Evolutionary conservation across 2,797 vertebrate species (phyloP), one percentile per base, ranked within the genome.

Genomic region (Poecilia picta): DNA sequence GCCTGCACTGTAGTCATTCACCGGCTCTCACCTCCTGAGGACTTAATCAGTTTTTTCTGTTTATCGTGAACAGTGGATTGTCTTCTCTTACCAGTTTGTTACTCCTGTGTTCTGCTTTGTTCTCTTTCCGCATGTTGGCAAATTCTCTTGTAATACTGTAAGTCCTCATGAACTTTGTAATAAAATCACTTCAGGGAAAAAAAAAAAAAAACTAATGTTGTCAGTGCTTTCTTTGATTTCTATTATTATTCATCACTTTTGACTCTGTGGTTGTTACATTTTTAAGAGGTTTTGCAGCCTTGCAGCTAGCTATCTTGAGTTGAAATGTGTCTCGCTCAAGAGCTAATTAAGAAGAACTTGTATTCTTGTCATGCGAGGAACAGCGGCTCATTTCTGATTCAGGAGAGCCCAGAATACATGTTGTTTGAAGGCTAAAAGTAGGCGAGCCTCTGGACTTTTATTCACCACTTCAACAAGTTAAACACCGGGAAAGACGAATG

Each of bases 141-240:
- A 97, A 97, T 93, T 97, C 95, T 97, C 96, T 97, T 99, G 98
- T 99, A 99, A 99, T 94, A 94, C 91, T 94, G 93, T 98, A 99
- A 98, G 96, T 97, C 97, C 97, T 96, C 94, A 94, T 94, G 96
- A 98, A 97, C 96, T 98, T 99, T 98, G 96, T 97, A 97, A 98
- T 98, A 98, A 99, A 97, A 98, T 97, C 91, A 96, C 93, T 95
- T 93, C 94, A 94, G 93, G 95, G 93, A 95, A 93, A 82, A 74
- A 75, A 82, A 73, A 70, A 72, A 82, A 72, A 66, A 23, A 73
- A 46, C n/a, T 66, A 89, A 85, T 68, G 77, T 90, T 68, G 79
- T 90, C 81, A 74, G 75, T 90, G 82, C 78, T 89, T 89, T 85
- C 71, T 78, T 87, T 86, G 41, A 85, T 75, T 85, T 53, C 66